A percentile compares a stretch with the other conserved stretches of the same genome.
phyloP scores from a whole-genome alignment of 2,888 invertebrate species.

The Crossocerus cetratus region DNA sequence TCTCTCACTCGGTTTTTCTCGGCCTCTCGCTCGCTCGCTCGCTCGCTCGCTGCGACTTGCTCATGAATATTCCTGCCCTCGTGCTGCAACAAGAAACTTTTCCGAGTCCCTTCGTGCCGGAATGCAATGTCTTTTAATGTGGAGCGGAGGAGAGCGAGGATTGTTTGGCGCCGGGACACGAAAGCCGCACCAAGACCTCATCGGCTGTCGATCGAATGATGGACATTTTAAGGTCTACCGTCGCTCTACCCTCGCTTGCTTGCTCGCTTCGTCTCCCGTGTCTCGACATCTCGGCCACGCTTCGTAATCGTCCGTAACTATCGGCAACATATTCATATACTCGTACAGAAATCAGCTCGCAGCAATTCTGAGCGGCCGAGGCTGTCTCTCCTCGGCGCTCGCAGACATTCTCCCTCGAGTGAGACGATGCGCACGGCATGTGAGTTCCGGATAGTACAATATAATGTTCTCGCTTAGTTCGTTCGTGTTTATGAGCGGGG shows the following conservation, averaged over 20 bases:
- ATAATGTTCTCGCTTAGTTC: constrained; percentile 1
- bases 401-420: constrained; percentile 31
- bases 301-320: constrained; percentile 14
- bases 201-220: background rate
- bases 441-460: background rate
- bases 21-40: background rate
- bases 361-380: constrained; percentile 24
- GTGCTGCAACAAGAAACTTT: background rate
- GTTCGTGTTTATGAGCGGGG: constrained; percentile 17
- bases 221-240: background rate
- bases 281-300: constrained; percentile 9
- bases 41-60: background rate
- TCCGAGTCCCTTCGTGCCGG: background rate
- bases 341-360: constrained; percentile 25
- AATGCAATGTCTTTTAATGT: background rate
- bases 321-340: constrained; percentile 29
- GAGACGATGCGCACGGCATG: constrained; percentile 20
- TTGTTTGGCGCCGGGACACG: background rate
- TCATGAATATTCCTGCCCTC: background rate
- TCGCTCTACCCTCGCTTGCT: background rate
- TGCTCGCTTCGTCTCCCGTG: background rate
- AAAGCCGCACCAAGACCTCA: background rate
- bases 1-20: constrained; percentile 7
- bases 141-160: background rate
- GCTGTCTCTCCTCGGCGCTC: constrained; percentile 27